phyloP scores from a whole-genome alignment of 2,797 vertebrate species.

The Hapalemur alaotrensis region DNA sequence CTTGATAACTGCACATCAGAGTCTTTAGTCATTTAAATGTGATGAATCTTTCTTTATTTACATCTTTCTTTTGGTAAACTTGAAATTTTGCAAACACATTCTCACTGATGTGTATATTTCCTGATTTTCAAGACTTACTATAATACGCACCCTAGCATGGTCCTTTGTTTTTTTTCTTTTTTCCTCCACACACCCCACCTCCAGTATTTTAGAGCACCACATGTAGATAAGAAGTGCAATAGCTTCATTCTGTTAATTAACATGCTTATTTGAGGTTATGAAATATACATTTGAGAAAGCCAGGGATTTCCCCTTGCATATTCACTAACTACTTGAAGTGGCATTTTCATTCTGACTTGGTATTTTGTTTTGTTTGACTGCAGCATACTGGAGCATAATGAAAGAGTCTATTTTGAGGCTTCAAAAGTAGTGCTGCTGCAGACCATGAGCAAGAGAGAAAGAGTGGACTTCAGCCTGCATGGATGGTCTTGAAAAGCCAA shows the following conservation, averaged over 20 bases:
- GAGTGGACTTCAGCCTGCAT: slow-evolving; percentile 55
- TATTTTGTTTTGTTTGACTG: slow-evolving; percentile 80
- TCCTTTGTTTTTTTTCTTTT: background rate
- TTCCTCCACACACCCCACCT: background rate
- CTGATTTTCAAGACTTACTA: background rate
- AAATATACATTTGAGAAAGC: slow-evolving; percentile 77
- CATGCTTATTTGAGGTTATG: slow-evolving; percentile 79
- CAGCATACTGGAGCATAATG: slow-evolving; percentile 80
- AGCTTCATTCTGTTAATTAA: slow-evolving; percentile 67
- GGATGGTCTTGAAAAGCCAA: slow-evolving; percentile 67
- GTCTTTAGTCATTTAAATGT: background rate
- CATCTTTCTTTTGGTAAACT: background rate
- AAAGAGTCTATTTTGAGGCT: slow-evolving; percentile 75
- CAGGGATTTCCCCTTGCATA: slow-evolving; percentile 85
- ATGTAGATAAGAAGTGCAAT: slow-evolving; percentile 23
- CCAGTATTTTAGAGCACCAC: background rate
- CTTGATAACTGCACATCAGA: background rate
- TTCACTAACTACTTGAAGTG: slow-evolving; percentile 80
- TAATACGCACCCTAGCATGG: rapidly evolving
- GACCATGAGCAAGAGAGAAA: slow-evolving; percentile 39
- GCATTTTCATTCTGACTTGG: slow-evolving; percentile 82
- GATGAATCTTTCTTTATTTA: background rate
- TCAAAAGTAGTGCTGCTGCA: slow-evolving; percentile 68
- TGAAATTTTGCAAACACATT: background rate
- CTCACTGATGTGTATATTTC: background rate